Evolutionary conservation across 1,140 invertebrate genomes (phyloP), one percentile per base, ranked within the genome.

Genomic region (Cotesia typhae): DNA sequence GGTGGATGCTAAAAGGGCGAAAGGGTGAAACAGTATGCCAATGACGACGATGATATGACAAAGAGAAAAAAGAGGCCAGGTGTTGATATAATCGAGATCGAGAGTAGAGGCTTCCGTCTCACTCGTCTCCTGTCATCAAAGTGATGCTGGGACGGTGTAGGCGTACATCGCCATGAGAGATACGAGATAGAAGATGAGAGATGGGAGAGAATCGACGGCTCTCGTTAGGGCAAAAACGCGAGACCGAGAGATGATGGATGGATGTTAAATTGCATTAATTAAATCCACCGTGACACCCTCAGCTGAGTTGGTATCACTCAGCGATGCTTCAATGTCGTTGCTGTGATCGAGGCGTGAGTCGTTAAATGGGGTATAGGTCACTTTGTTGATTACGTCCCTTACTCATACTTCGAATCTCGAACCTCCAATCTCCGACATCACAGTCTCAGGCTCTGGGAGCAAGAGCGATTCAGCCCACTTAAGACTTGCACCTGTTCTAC

Each of bases 251-350:
- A 86, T 86, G 85, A 86, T 86, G 84, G 85, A 86, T 86, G 85
- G 83, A 85, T 84, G 81, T 81, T 85, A 85, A 86, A 86, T 86
- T 86, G 84, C 83, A 85, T 86, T 86, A 85, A 86, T 85, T 85
- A 86, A 85, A 85, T 86, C 80, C 83, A 84, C 75, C 83, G 83
- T 85, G 84, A 85, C 83, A 80, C 77, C 78, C 81, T 79, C 76
- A 67, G 67, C 74, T 71, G 72, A 75, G 74, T 81, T 80, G 79
- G 78, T 81, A 81, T 80, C 80, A 80, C 76, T 81, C 75, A 71
- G 68, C 75, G 76, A 70, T 73, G 66, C 70, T 70, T 67, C 63
- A 57, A 68, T 64, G 71, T 51, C 37, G 38, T 59, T 74, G 75
- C 75, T 77, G 76, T 77, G 79, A 81, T 79, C 77, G 79, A 80